A percentile compares a stretch with the other conserved stretches of the same genome.
Conservation (phyloP, 2,888 invertebrate species). For the Spilosoma lubricipeda region DNA sequence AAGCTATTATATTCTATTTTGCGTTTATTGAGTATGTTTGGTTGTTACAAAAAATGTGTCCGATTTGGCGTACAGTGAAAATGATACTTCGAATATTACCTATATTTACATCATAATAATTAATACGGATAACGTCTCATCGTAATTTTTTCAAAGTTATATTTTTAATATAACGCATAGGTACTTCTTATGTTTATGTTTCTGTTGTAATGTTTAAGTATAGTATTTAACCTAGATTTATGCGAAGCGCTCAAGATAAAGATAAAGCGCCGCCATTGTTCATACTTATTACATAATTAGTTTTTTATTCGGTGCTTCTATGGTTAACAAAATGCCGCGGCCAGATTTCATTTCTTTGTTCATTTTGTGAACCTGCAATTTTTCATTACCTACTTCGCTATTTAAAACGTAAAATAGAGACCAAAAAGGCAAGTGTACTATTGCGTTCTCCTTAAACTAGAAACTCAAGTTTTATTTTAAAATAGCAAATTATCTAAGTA, state of each 20-base stretch:
- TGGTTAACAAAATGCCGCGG: not conserved
- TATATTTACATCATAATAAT: not conserved
- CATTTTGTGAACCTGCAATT: too few relatives aligned
- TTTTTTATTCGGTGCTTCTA: not conserved
- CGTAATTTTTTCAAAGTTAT: not conserved
- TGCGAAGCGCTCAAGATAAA: not conserved
- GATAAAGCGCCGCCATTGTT: not conserved
- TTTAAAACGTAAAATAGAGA: not conserved
- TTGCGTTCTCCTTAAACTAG: not conserved
- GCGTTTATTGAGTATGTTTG: constrained; percentile 36
- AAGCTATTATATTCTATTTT: constrained; percentile 49
- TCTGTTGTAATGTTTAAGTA: not conserved
- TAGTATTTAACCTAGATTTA: not conserved
- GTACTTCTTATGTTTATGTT: not conserved
- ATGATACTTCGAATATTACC: constrained; percentile 31
- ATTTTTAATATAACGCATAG: not conserved
- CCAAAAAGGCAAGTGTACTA: too few relatives aligned
- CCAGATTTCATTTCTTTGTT: too few relatives aligned
- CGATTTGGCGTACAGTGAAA: constrained; percentile 31
- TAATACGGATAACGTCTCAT: not conserved
- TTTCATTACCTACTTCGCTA: not conserved
- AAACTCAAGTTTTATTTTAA: not conserved
- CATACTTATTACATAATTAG: not conserved
- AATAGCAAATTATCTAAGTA: not conserved
- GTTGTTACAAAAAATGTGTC: constrained; percentile 17